These are phyloP conservation scores for Trilocha varians DNA, from an alignment of 2,888 invertebrate species.

Conservation along the genomic window DNA sequence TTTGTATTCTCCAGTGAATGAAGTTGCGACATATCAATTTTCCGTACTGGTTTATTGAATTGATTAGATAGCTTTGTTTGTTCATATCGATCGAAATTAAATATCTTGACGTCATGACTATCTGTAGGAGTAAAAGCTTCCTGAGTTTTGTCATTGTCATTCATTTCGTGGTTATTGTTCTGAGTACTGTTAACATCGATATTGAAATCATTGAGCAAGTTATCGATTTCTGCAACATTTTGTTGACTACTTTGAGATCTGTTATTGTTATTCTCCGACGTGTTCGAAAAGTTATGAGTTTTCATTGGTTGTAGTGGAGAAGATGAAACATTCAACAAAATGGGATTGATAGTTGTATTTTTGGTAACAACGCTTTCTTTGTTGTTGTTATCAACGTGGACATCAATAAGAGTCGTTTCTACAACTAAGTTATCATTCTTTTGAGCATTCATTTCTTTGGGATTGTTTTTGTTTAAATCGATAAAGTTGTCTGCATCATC, in stretches of 20 bases:
- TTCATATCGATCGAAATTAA: constrained; percentile 69
- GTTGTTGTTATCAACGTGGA: constrained; percentile 56
- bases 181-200: constrained; percentile 32
- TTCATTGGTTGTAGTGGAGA: constrained; percentile 64
- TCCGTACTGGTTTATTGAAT: constrained; percentile 47
- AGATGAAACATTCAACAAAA: constrained; percentile 59
- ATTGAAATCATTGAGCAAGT: constrained; percentile 53
- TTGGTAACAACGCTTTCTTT: constrained; percentile 45
- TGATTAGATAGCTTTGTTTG: constrained; percentile 52
- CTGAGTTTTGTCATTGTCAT: constrained; percentile 24
- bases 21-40: constrained; percentile 63
- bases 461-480: constrained; percentile 42
- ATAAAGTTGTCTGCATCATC: constrained; percentile 57
- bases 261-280: constrained; percentile 56
- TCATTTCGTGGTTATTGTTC: constrained; percentile 33
- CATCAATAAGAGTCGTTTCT: constrained; percentile 62
- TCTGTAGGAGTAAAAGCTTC: constrained; percentile 35
- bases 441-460: constrained; percentile 29
- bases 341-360: constrained; percentile 50
- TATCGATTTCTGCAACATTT: constrained; percentile 49
- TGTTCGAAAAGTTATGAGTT: constrained; percentile 58
- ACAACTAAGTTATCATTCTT: constrained; percentile 52
- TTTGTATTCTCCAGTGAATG: constrained; percentile 62
- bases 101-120: constrained; percentile 60
- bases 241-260: constrained; percentile 52